Percentiles rank a stretch among this genome's conserved stretches.
These are phyloP conservation scores for Oegoconia quadripuncta DNA, from an alignment of 2,888 invertebrate species.

Conservation along the genomic window DNA sequence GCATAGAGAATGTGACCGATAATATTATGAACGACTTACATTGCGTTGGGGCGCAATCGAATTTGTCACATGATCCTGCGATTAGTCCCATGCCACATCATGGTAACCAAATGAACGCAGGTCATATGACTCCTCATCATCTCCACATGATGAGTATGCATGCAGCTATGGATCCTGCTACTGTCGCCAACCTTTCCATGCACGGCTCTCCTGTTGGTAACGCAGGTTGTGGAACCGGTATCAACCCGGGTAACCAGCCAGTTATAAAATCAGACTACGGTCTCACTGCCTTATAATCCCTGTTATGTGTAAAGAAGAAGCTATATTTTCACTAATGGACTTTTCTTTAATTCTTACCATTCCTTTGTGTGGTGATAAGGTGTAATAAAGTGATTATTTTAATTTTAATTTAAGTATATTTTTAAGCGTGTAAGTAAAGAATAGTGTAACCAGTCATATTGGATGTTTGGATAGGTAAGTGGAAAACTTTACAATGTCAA, in stretches of 20 bases:
- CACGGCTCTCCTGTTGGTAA: conserved; percentile 77
- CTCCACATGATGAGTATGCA: conserved; percentile 73
- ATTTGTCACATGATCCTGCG: conserved; percentile 66
- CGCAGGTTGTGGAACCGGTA: conserved; percentile 67
- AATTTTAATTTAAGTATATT: conserved; percentile 53
- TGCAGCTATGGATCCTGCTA: conserved; percentile 67
- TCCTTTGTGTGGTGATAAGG: conserved; percentile 70
- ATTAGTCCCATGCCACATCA: conserved; percentile 75
- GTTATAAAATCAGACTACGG: conserved; percentile 93
- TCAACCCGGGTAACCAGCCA: conserved; percentile 65
- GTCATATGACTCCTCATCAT: conserved; percentile 78
- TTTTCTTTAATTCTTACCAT: conserved; percentile 66
- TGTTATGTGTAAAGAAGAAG: conserved; percentile 64
- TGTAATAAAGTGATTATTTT: conserved; percentile 70
- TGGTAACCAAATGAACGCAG: conserved; percentile 65
- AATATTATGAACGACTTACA: conserved; percentile 80
- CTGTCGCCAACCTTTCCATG: conserved; percentile 71
- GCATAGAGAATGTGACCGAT: conserved; percentile 83
- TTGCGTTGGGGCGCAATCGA: conserved; percentile 73
- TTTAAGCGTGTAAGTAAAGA: conserved; percentile 66
- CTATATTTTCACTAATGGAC: conserved; percentile 70
- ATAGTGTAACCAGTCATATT: conserved; percentile 68
- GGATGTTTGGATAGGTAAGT: conserved; percentile 71
- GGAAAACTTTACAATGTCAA: conserved; percentile 78
- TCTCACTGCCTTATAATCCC: conserved; percentile 85